Conservation (phyloP, 2,113 vertebrate species). For the Semicossyphus pulcher region DNA sequence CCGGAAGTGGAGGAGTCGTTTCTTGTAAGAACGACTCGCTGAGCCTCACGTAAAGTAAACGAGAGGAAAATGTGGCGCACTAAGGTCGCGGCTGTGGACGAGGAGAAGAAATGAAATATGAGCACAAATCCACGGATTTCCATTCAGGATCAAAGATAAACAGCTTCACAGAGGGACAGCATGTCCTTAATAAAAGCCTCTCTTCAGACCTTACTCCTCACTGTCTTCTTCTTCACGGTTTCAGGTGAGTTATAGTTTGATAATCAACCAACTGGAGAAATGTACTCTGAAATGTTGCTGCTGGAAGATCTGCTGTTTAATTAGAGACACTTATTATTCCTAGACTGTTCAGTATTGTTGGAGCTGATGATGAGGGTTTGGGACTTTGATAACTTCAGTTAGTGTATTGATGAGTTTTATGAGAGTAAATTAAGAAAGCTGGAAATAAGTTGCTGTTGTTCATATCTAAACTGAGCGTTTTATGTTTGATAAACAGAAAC, state of each 20-base stretch:
- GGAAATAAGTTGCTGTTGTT: not conserved
- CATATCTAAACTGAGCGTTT: not conserved
- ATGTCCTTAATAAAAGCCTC: slow-evolving; percentile 25
- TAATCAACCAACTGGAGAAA: not conserved
- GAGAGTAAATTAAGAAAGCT: not conserved
- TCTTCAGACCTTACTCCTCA: slow-evolving; percentile 7
- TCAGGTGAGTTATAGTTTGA: slow-evolving; percentile 54
- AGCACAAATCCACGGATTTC: not conserved
- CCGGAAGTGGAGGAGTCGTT: slow-evolving; percentile 42
- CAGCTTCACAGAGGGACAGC: not conserved
- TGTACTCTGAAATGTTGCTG: not conserved
- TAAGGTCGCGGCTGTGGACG: not conserved
- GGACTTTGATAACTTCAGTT: not conserved
- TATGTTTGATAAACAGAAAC: not conserved
- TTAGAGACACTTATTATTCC: not conserved
- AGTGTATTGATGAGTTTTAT: not conserved
- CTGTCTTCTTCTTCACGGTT: not conserved
- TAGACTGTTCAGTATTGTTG: not conserved
- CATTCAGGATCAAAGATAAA: not conserved
- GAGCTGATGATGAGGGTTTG: not conserved
- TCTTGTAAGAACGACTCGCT: not conserved
- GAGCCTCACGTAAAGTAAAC: not conserved
- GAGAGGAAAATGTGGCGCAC: slow-evolving; percentile 3
- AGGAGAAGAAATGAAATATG: slow-evolving; percentile 11
- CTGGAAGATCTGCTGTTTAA: too few relatives aligned